These are phyloP conservation scores for Eulacestoma nigropectus DNA, from an alignment of 2,113 vertebrate species.

Conservation along the genomic window DNA sequence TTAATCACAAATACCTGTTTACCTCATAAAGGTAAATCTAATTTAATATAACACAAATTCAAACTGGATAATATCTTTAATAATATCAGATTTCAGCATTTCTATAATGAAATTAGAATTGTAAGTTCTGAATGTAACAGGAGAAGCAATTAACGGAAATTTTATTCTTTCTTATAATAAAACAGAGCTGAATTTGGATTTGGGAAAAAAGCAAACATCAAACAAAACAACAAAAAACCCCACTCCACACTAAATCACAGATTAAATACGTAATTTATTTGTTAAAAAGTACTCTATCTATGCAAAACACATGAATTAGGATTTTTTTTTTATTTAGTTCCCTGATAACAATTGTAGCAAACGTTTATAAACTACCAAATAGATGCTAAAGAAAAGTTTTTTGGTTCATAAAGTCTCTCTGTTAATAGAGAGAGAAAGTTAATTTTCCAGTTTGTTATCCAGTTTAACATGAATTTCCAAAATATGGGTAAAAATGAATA, in stretches of 20 bases:
- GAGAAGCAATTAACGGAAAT: background rate
- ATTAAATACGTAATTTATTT: background rate
- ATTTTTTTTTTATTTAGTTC: accelerated
- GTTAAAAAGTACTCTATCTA: background rate
- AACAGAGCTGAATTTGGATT: background rate
- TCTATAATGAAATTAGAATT: background rate
- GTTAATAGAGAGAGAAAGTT: background rate
- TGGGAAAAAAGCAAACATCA: background rate
- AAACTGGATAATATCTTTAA: background rate
- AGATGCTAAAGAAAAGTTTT: background rate
- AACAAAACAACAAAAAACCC: background rate
- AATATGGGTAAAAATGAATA: background rate
- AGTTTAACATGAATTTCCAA: background rate
- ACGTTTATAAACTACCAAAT: background rate
- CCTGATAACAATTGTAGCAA: background rate
- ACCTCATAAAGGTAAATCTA: background rate
- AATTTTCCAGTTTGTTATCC: background rate
- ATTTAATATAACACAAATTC: background rate
- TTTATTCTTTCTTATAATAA: background rate
- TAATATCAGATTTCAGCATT: background rate
- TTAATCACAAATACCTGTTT: background rate
- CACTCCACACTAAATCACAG: background rate
- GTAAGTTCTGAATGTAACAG: background rate
- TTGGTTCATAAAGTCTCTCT: background rate
- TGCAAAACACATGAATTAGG: accelerated